Base-by-base conservation (phyloP, 2,113 vertebrate genomes). In the Percopsis transmontana region DNA sequence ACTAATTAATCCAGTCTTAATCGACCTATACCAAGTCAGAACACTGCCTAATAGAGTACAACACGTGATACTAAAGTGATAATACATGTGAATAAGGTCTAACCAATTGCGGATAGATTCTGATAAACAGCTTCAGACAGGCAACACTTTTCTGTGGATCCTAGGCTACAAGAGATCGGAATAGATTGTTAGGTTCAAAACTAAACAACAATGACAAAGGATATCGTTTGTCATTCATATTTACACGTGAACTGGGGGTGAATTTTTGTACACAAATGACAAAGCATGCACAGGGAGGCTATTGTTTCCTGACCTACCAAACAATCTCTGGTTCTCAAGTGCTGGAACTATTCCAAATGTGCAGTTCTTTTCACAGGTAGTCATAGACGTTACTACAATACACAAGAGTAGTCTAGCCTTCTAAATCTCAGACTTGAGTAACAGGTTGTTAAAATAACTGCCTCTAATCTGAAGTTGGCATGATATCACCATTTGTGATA, bases 281-380 rank as follows among this genome's bases (percentile, higher is more conserved):
- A 55, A 65, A 71, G 18, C 42, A 27, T 19, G 27, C 58, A 44
- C 63, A 70, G 62, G 27, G 62, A 63, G 85, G 51, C 74, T 72
- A 74, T 82, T 87, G 79, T 87, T 18, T 6, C 23, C 16, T 41
- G 47, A 67, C 39, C 68, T 47, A 21, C 50, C 16, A 57, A 11
- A 47, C 48, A 53, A 44, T 39, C 40, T 16, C 45, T n/a, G 18
- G 39, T 1, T 68, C 73, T 82, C 74, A 72, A 76, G 76, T 76
- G 71, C 33, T 74, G 78, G 61, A 66, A 72, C 56, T 38, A 50
- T 71, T 68, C 74, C 75, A 60, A 66, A 71, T 48, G 60, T 69
- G 19, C 50, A 41, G 68, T 79, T 86, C 45, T 70, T 67, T 67
- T 41, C 41, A 58, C 15, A 5, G 45, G 42, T 45, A 14, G 42